These are phyloP conservation scores for Drosophila nigritarsus DNA, from an alignment of 2,888 invertebrate species.

Conservation along the genomic window DNA sequence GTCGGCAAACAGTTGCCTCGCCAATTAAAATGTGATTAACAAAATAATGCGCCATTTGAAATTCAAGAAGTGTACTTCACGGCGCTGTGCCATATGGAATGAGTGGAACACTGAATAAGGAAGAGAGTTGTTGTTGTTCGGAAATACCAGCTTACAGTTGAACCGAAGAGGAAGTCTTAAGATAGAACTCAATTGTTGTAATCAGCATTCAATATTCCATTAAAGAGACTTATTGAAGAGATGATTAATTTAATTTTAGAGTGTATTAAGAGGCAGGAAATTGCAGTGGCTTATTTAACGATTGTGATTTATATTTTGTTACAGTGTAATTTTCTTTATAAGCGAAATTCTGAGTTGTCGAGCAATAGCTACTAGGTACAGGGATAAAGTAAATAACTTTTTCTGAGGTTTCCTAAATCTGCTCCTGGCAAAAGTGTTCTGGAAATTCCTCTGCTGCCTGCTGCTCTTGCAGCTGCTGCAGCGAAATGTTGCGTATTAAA, in stretches of 20 bases:
- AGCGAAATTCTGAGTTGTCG: no score
- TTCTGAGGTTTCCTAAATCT: no score
- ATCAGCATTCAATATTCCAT: neutral
- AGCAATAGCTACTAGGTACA: no score
- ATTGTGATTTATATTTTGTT: no score
- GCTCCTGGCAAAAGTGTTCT: neutral
- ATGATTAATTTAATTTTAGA: neutral
- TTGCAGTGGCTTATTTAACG: neutral
- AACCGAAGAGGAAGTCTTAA: conserved; percentile 14
- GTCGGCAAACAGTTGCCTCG: conserved; percentile 7
- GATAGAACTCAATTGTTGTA: neutral
- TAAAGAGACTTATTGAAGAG: neutral
- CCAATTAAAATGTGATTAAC: conserved; percentile 56
- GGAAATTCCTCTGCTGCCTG: neutral
- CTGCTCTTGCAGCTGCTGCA: neutral
- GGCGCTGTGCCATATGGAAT: conserved; percentile 17
- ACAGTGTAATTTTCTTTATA: no score
- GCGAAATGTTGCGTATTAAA: neutral
- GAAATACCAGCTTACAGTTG: neutral
- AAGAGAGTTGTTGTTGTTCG: conserved; percentile 17
- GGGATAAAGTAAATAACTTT: no score
- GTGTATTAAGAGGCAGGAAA: neutral
- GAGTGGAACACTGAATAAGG: conserved; percentile 27
- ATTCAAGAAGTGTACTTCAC: conserved; percentile 31
- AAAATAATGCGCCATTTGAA: conserved; percentile 39